These are phyloP conservation scores for Caenorhabditis remanei DNA, from an alignment of 1,140 invertebrate genomes.

Conservation along the genomic window DNA sequence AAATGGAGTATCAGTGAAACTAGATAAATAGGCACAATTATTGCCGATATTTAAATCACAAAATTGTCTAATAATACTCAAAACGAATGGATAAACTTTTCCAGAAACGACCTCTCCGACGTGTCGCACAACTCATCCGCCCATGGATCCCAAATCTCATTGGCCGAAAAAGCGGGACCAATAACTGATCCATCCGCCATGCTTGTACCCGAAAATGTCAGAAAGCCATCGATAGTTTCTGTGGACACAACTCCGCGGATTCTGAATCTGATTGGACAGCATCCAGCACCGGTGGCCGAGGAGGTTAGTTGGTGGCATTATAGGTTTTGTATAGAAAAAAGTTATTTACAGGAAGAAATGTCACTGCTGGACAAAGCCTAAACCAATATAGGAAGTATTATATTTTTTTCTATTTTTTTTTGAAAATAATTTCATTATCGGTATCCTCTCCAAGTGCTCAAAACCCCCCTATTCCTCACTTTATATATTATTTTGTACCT, in stretches of 20 bases:
- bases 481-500: neutral
- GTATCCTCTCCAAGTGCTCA: neutral
- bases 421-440: neutral
- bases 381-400: neutral
- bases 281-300: slow-evolving; percentile 14
- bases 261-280: slow-evolving; percentile 1
- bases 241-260: neutral
- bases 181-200: slow-evolving; percentile 58
- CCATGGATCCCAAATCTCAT: neutral
- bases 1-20: too few species aligned
- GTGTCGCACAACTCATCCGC: slow-evolving; percentile 5
- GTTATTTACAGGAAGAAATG: slow-evolving; percentile 55
- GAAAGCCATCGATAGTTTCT: slow-evolving; percentile 18
- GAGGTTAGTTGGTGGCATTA: neutral
- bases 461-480: neutral
- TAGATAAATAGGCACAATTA: too few species aligned
- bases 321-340: neutral
- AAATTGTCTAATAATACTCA: neutral
- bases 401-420: neutral
- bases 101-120: slow-evolving; percentile 21
- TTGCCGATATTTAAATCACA: too few species aligned
- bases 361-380: slow-evolving; percentile 23
- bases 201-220: slow-evolving; percentile 44
- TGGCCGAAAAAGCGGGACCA: slow-evolving; percentile 3
- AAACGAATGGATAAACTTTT: neutral